Evolutionary conservation across 2,797 vertebrate genomes (phyloP), one percentile per base, ranked within the genome.

Genomic region (Myiotriccus ornatus): DNA sequence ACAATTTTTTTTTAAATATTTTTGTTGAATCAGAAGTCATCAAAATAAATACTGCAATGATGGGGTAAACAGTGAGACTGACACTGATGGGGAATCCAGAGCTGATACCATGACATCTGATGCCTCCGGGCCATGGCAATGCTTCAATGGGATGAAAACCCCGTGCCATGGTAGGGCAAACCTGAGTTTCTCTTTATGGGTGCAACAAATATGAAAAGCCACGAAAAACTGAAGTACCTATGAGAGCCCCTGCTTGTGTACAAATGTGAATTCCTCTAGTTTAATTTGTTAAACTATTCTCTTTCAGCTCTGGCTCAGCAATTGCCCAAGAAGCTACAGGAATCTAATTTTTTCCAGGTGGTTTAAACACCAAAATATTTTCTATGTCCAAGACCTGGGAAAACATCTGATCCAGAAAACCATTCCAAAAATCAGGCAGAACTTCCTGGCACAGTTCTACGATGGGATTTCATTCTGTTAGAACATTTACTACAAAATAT

Each of bases 321-420:
- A 55, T 11, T 69, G 84, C 44, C 65, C 80, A 90, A 60, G 59
- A 52, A 91, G 52, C 64, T 93, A 76, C 71, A 88, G 94, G 83
- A 93, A 85, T 74, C 27, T 89, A 76, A 92, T 89, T 94, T 62
- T 37, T 96, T 93, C 87, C 92, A 94, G 70, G 92, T 94, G 77
- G 83, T 83, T 68, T 82, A 91, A 87, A 70, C 56, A 79, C 46
- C 49, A 76, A 91, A 81, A 52, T 86, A 9, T 50, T 82, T 85
- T 62, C 73, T 50, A 60, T 7, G 43, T 87, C 92, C 74, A 94
- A 88, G 59, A 82, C 32, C 57, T 59, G 47, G 24, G 46, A 76
- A 91, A 85, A 63, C 30, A 91, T 43, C 78, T 49, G 75, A 95
- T 87, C 59, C 71, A 94, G 47, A 79, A 90, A 95, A 82, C 16